Conservation (phyloP, 2,113 vertebrate genomes). For the Morone chrysops region DNA sequence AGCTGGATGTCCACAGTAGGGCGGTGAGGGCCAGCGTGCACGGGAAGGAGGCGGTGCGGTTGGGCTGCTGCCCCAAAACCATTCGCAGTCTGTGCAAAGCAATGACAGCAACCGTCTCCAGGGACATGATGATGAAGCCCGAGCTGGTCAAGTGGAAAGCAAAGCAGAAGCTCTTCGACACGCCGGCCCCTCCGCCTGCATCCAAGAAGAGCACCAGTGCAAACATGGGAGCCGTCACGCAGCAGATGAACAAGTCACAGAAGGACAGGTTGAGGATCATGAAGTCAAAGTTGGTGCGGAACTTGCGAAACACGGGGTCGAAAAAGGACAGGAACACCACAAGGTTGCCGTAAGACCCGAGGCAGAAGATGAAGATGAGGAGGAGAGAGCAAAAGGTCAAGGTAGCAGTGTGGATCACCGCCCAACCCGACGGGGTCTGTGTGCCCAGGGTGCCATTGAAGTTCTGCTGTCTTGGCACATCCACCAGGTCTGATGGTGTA, state of each 20-base stretch:
- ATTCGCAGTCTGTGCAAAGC: conserved; percentile 94
- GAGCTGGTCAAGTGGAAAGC: conserved; percentile 94
- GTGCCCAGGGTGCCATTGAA: conserved; percentile 75
- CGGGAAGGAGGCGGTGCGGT: conserved; percentile 88
- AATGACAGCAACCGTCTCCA: conserved; percentile 95
- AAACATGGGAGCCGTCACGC: conserved; percentile 94
- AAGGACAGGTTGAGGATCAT: conserved; percentile 98
- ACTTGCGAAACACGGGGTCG: conserved; percentile 94
- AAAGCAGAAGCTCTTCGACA: conserved; percentile 93
- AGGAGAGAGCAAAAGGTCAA: conserved; percentile 90
- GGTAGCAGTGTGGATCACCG: conserved; percentile 89
- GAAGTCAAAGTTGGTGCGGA: conserved; percentile 97
- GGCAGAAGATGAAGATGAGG: conserved; percentile 90
- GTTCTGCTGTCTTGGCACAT: conserved; percentile 74
- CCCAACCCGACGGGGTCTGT: conserved; percentile 73
- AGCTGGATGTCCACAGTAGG: conserved; percentile 93
- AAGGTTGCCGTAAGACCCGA: conserved; percentile 96
- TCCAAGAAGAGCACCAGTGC: conserved; percentile 91
- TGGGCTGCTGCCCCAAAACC: conserved; percentile 94
- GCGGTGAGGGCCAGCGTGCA: conserved; percentile 91
- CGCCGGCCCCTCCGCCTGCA: conserved; percentile 75
- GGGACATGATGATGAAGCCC: conserved; percentile 96
- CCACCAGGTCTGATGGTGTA: conserved; percentile 80
- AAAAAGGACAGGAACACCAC: conserved; percentile 97
- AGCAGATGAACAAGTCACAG: conserved; percentile 96